These are phyloP conservation scores for Alethe castanea DNA, from an alignment of 2,113 vertebrate species.

Conservation along the genomic window DNA sequence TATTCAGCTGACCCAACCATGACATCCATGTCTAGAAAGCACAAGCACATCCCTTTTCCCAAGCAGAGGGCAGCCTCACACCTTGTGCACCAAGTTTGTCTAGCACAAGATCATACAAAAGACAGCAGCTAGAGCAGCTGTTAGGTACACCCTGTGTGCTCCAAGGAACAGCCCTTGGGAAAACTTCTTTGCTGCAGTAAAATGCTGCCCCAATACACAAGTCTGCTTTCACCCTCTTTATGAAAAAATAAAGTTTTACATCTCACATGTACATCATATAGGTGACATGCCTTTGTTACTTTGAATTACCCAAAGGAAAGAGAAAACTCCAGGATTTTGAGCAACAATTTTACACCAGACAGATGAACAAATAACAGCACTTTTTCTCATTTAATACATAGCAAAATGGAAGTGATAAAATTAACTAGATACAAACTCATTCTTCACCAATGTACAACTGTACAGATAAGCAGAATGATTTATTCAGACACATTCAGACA, in stretches of 20 bases:
- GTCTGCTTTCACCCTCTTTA: neutral
- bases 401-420: neutral
- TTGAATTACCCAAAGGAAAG: neutral
- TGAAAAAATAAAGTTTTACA: neutral
- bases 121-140: neutral
- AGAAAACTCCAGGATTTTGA: neutral
- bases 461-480: neutral
- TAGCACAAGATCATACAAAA: neutral
- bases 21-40: neutral
- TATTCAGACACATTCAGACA: neutral
- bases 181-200: neutral
- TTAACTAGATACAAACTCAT: neutral
- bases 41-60: fast-evolving
- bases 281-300: neutral
- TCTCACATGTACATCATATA: neutral
- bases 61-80: neutral
- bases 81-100: neutral
- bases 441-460: neutral
- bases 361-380: neutral
- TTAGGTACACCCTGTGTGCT: fast-evolving
- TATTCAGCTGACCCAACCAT: neutral
- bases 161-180: neutral
- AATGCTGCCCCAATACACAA: neutral
- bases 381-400: neutral
- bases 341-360: neutral